These are phyloP conservation scores for Drosophila equinoxialis DNA, from an alignment of 1,140 invertebrate genomes.

Conservation along the genomic window DNA sequence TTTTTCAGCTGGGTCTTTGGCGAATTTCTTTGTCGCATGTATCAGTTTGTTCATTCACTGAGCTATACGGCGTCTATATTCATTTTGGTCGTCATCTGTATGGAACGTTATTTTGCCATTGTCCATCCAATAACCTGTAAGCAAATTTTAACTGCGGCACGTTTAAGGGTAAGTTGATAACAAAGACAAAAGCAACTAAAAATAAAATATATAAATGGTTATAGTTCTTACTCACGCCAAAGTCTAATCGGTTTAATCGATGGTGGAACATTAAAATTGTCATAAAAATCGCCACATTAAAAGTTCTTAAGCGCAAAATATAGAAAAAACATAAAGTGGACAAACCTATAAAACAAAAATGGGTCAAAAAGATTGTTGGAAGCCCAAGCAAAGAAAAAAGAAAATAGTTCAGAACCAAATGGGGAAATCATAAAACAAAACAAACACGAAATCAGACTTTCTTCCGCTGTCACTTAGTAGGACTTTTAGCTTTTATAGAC, in stretches of 20 bases:
- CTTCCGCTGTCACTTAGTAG: background rate
- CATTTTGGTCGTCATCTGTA: conserved; percentile 91
- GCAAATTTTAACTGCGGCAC: conserved; percentile 88
- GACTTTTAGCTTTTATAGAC: background rate
- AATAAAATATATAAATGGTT: conserved; percentile 5
- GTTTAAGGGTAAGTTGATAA: conserved; percentile 86
- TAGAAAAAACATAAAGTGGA: background rate
- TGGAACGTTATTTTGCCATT: conserved; percentile 92
- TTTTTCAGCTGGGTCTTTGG: conserved; percentile 90
- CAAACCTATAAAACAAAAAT: background rate
- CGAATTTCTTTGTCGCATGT: conserved; percentile 92
- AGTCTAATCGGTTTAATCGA: conserved; percentile 8
- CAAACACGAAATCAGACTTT: background rate
- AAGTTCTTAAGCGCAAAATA: background rate
- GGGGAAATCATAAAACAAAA: background rate
- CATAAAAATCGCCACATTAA: background rate
- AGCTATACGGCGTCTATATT: conserved; percentile 92
- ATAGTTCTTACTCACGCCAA: conserved; percentile 7
- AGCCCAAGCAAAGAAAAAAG: background rate
- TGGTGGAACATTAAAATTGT: conserved; percentile 6
- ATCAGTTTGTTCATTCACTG: conserved; percentile 91
- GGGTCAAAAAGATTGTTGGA: background rate
- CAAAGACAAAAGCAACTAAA: conserved; percentile 7
- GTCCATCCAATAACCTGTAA: conserved; percentile 92
- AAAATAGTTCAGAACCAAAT: background rate